A percentile compares a stretch with the other conserved stretches of the same genome.
Conservation (phyloP, 2,888 invertebrate genomes). For the Serrognathus titanus region DNA sequence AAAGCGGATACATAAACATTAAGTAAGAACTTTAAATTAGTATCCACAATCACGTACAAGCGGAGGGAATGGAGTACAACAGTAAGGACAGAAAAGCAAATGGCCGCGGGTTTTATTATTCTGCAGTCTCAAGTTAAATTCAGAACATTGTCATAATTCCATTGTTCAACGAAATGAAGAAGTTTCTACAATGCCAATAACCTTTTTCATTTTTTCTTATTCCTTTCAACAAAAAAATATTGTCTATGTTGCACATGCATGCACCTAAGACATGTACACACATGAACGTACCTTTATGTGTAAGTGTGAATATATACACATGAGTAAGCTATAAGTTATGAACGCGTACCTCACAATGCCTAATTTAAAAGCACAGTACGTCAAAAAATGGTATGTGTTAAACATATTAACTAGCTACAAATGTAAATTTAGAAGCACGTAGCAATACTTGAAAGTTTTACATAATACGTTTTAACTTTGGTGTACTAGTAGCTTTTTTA, state of each 20-base stretch:
- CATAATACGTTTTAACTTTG: neutral
- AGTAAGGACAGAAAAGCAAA: constrained; percentile 36
- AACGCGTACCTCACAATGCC: neutral
- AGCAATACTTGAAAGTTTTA: neutral
- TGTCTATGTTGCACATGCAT: neutral
- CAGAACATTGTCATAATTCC: constrained; percentile 35
- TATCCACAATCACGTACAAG: constrained; percentile 37
- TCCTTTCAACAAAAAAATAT: too few species aligned
- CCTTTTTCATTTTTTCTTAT: neutral
- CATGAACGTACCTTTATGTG: neutral
- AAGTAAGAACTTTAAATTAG: constrained; percentile 32
- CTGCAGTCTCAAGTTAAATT: constrained; percentile 34
- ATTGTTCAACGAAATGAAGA: constrained; percentile 5
- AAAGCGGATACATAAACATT: constrained; percentile 22
- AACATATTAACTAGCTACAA: constrained; percentile 1
- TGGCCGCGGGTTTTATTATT: constrained; percentile 37
- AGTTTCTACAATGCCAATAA: neutral
- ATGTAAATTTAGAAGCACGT: constrained; percentile 2
- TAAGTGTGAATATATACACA: neutral
- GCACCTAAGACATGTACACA: neutral
- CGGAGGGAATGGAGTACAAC: constrained; percentile 32
- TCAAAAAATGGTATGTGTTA: neutral
- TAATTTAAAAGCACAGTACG: constrained; percentile 1
- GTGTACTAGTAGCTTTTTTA: neutral
- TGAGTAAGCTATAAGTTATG: neutral